Evolutionary conservation across 2,888 invertebrate species (phyloP), one percentile per base, ranked within the genome.

Genomic region (Cordilura impudica): DNA sequence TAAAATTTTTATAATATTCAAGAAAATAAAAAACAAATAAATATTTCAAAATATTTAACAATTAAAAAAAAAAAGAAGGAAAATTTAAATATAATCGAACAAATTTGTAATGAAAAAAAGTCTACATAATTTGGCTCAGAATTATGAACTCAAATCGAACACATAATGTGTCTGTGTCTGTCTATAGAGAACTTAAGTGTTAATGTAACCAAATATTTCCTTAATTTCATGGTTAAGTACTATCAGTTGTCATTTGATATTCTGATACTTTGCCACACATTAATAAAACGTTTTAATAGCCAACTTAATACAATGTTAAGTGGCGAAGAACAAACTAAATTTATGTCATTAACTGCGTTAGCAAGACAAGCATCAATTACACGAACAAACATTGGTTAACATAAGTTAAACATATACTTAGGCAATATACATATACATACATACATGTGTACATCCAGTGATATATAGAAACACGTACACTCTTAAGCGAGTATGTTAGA

Each of bases 1-100:
- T 70, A 54, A 69, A 72, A 75, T 29, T 39, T 6, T 58, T 56
- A 31, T 4, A n/a, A n/a, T n/a, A 60, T 21, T 39, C 10, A 10
- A 19, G 66, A 66, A 43, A 4, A 26, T 26, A 26, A 26, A 6
- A 26, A 26, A n/a, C n/a, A 26, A 26, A 26, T 26, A 26, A 26
- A 26, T 4, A 26, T 26, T 6, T 26, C 3, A 26, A 3, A 26
- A 26, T 4, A 6, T 26, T 26, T 26, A 26, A 4, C 3, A 26
- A 26, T 26, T 26, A 4, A 26, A 6, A 26, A 26, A n/a, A n/a
- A 4, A 26, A 6, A 26, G 26, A 26, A 26, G 26, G 6, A 26
- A 26, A 26, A 26, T 3, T 26, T 6, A 6, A 4, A 26, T 26
- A n/a, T 6, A 26, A 26, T 3, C 26, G 6, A 26, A 26, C 26